A percentile compares a stretch with the other conserved stretches of the same genome.
Evolutionary conservation across 2,888 invertebrate genomes (phyloP).

Genomic region (Synanthedon tipuliformis): DNA sequence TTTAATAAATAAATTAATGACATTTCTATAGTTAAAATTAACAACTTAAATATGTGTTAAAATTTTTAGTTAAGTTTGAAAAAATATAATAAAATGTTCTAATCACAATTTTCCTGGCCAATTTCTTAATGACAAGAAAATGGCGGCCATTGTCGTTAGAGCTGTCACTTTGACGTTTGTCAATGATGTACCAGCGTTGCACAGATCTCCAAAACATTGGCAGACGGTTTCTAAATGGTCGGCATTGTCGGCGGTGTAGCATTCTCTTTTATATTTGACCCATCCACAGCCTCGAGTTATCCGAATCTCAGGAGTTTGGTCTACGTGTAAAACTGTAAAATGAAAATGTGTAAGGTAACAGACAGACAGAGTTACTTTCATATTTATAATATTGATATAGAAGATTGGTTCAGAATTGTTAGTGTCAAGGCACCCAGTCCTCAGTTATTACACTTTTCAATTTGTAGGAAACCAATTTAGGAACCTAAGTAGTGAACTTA

Average conservation of each 20-base stretch:
- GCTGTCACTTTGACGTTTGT: slow-evolving; percentile 22
- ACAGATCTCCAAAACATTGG: slow-evolving; percentile 71
- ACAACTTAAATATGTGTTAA: not conserved
- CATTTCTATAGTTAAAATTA: too few species aligned
- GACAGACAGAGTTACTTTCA: too few species aligned
- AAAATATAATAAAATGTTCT: not conserved
- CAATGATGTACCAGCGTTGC: slow-evolving; percentile 50
- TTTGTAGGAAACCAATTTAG: too few species aligned
- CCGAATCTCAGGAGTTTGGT: slow-evolving; percentile 41
- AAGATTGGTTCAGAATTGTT: too few species aligned
- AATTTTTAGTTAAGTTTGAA: not conserved
- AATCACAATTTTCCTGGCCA: slow-evolving; percentile 18
- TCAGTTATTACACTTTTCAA: too few species aligned
- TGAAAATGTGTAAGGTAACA: not conserved
- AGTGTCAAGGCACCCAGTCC: too few species aligned
- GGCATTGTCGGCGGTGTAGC: slow-evolving; percentile 70
- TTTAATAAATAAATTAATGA: too few species aligned
- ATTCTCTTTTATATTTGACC: slow-evolving; percentile 50
- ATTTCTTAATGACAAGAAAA: slow-evolving; percentile 17
- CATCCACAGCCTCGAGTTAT: slow-evolving; percentile 73
- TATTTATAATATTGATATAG: too few species aligned
- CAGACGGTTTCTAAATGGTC: slow-evolving; percentile 72
- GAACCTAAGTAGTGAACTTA: too few species aligned
- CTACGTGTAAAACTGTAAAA: slow-evolving; percentile 40
- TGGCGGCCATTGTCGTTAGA: slow-evolving; percentile 13